Conservation (phyloP, 2,113 vertebrate species). For the Ochotona princeps region DNA sequence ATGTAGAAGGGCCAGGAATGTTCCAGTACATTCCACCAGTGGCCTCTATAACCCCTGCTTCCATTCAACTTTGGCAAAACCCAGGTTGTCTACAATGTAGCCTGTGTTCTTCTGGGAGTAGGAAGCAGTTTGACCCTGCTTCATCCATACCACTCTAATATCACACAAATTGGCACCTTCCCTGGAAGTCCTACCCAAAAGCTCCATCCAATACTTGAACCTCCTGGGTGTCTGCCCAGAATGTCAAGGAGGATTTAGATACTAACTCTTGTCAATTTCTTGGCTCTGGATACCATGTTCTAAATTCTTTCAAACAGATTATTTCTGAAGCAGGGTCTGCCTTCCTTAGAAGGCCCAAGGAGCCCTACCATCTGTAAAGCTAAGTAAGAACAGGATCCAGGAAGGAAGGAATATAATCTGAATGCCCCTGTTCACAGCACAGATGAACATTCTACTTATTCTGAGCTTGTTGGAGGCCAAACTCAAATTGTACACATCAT, state of each 20-base stretch:
- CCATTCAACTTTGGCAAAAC: constrained; percentile 51
- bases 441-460: not conserved
- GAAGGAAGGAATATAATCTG: constrained; percentile 15
- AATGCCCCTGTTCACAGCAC: not conserved
- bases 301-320: constrained; percentile 30
- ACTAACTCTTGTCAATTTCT: constrained; percentile 39
- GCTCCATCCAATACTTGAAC: constrained; percentile 49
- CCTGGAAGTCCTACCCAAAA: constrained; percentile 55
- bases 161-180: constrained; percentile 61
- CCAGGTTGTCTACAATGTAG: constrained; percentile 35
- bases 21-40: constrained; percentile 64
- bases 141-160: constrained; percentile 61
- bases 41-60: constrained; percentile 52
- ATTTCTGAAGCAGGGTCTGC: not conserved
- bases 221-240: constrained; percentile 56
- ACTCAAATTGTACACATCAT: not conserved
- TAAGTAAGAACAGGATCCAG: not conserved
- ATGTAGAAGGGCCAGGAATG: constrained; percentile 36
- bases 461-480: not conserved
- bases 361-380: not conserved
- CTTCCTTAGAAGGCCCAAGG: constrained; percentile 24
- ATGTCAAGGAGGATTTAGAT: constrained; percentile 50
- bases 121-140: constrained; percentile 48
- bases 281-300: not conserved
- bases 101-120: constrained; percentile 36